These are phyloP conservation scores for Brienomyrus brachyistius DNA, from an alignment of 2,113 vertebrate species.

Conservation along the genomic window DNA sequence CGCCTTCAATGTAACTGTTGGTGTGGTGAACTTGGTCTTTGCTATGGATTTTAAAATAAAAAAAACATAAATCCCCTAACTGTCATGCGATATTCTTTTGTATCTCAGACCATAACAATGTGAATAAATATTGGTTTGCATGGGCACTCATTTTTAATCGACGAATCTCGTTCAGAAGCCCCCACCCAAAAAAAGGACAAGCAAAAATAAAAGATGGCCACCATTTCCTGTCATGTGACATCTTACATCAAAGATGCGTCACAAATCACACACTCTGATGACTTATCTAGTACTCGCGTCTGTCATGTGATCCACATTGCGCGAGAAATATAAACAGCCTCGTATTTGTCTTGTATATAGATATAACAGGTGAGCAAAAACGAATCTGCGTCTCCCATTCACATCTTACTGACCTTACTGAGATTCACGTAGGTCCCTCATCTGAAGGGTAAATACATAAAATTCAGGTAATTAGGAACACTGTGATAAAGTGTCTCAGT, in stretches of 20 bases:
- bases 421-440: background rate
- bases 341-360: background rate
- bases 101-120: constrained; percentile 30
- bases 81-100: constrained; percentile 30
- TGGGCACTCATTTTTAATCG: constrained; percentile 12
- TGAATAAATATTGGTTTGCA: constrained; percentile 26
- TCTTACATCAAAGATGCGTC: background rate
- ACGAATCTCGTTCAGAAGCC: background rate
- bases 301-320: background rate
- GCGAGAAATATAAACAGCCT: background rate
- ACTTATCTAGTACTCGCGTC: background rate
- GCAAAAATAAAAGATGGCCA: background rate
- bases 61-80: constrained; percentile 1
- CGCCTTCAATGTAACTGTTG: constrained; percentile 14
- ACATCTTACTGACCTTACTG: background rate
- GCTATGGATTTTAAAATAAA: constrained; percentile 30
- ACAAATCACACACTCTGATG: background rate
- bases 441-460: background rate
- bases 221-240: background rate
- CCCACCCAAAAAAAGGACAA: background rate
- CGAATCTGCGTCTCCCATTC: background rate
- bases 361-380: background rate
- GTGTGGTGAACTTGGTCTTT: constrained; percentile 20
- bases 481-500: background rate
- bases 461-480: background rate